These are phyloP conservation scores for Mesaphorura yosii DNA, from an alignment of 1,140 invertebrate genomes.

Conservation along the genomic window DNA sequence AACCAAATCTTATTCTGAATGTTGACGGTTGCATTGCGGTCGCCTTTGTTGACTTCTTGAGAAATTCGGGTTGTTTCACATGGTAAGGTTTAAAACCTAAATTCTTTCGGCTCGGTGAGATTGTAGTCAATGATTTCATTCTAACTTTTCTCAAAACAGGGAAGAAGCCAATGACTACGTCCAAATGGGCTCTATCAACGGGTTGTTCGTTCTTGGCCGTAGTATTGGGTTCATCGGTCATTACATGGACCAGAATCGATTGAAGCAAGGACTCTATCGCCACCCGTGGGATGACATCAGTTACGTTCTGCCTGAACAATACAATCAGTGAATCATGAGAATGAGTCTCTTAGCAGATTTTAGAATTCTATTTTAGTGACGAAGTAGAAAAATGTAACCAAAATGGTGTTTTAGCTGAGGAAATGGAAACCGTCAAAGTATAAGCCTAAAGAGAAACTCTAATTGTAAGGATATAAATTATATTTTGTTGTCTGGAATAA, in stretches of 20 bases:
- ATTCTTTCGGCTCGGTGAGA: no score
- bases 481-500: not conserved
- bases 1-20: conserved; percentile 97
- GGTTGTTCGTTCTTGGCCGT: conserved; percentile 92
- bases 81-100: conserved; percentile 44
- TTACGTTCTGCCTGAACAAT: conserved; percentile 83
- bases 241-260: conserved; percentile 93
- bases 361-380: no score
- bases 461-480: not conserved
- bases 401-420: not conserved
- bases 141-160: conserved; percentile 40
- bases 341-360: not conserved
- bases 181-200: conserved; percentile 95
- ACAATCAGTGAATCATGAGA: conserved; percentile 35
- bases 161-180: conserved; percentile 98
- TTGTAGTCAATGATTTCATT: no score
- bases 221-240: conserved; percentile 99
- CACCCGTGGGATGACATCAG: conserved; percentile 99
- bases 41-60: conserved; percentile 90
- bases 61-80: conserved; percentile 85
- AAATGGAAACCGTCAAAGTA: not conserved
- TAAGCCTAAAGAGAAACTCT: not conserved
- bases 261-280: conserved; percentile 97
- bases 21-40: conserved; percentile 97
- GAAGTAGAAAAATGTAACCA: no score